Evolutionary conservation across 1,140 invertebrate species (phyloP).

Genomic region (Ylistrum balloti): DNA sequence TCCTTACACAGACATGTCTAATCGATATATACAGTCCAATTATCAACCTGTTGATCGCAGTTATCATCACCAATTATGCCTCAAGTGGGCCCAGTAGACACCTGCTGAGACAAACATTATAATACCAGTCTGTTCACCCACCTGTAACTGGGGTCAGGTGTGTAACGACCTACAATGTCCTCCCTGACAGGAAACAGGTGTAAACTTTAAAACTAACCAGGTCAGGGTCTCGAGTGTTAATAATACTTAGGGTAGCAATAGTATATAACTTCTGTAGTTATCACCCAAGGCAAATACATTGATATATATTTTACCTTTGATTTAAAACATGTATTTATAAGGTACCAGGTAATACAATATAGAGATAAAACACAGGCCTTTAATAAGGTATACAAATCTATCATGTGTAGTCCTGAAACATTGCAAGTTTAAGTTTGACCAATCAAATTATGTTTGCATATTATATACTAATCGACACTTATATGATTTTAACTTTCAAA

Average conservation of each 20-base stretch:
- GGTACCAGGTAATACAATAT: too few relatives aligned
- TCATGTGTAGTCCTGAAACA: too few relatives aligned
- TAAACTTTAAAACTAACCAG: neutral
- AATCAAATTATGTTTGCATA: too few relatives aligned
- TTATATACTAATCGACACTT: too few relatives aligned
- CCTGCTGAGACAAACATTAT: neutral
- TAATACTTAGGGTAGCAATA: neutral
- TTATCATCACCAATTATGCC: neutral
- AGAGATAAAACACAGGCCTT: too few relatives aligned
- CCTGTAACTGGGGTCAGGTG: conserved; percentile 2
- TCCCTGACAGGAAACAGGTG: neutral
- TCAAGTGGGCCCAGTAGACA: conserved; percentile 14
- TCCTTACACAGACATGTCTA: neutral
- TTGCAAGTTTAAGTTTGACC: too few relatives aligned
- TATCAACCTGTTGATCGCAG: neutral
- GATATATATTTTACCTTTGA: too few relatives aligned
- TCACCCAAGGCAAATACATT: too few relatives aligned
- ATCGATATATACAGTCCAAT: conserved; percentile 30
- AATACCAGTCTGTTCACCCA: neutral
- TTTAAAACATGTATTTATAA: too few relatives aligned
- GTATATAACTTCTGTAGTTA: too few relatives aligned
- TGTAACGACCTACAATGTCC: neutral
- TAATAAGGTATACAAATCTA: too few relatives aligned
- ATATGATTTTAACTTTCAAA: too few relatives aligned
- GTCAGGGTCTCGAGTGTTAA: neutral